Evolutionary conservation across 2,888 invertebrate genomes (phyloP).

Genomic region (Rotaria macrura): DNA sequence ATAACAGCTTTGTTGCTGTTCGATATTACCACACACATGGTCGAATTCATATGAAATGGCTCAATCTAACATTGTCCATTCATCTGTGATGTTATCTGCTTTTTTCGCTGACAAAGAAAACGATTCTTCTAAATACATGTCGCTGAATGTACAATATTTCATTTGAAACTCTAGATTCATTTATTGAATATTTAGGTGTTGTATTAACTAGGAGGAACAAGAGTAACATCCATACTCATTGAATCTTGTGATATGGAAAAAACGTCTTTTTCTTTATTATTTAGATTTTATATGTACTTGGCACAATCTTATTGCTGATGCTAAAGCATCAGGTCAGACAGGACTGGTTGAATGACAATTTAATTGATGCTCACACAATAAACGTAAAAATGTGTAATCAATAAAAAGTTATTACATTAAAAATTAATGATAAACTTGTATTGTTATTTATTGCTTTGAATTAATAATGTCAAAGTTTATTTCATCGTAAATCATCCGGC

Average conservation of each 20-base stretch:
- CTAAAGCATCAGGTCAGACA: conserved; percentile 78
- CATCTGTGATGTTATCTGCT: no score
- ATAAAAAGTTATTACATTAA: conserved; percentile 92
- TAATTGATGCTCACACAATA: conserved; percentile 95
- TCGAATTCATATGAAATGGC: no score
- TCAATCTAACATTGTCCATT: no score
- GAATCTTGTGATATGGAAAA: conserved; percentile 93
- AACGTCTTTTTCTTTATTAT: conserved; percentile 54
- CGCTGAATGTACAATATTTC: not conserved
- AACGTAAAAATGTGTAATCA: conserved; percentile 88
- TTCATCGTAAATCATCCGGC: conserved; percentile 97
- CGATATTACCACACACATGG: no score
- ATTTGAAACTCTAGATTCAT: not conserved
- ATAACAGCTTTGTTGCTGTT: no score
- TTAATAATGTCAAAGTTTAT: conserved; percentile 77
- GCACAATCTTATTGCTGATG: conserved; percentile 94
- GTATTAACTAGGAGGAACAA: conserved; percentile 94
- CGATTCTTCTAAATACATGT: no score
- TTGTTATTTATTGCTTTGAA: conserved; percentile 86
- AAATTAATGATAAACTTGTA: conserved; percentile 76
- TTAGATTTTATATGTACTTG: conserved; percentile 67
- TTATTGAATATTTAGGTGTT: conserved; percentile 58
- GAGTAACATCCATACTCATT: conserved; percentile 88
- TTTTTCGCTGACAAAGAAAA: no score
- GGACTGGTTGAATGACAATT: conserved; percentile 92